Base-by-base conservation (phyloP, 2,797 vertebrate genomes). In the Cichlasoma orientale region DNA sequence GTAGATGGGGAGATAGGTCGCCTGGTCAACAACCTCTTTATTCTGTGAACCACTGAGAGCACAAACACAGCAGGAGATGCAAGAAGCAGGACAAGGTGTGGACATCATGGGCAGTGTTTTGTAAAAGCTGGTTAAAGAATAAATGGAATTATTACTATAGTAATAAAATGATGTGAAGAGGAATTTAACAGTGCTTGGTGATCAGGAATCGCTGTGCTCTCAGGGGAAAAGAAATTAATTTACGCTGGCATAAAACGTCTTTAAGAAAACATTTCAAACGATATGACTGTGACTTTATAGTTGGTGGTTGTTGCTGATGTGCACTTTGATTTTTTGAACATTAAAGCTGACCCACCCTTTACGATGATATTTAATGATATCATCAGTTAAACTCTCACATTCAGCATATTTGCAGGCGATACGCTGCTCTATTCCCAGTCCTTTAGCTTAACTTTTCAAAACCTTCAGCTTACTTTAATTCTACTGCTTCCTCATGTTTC, bases 21-120 rank as follows among this genome's bases (percentile, higher is more conserved):
- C 79, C 84, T 82, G 84, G 88, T 89, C 87, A 84, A 86, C 82
- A 89, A 70, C 68, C 75, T 82, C 58, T 79, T 82, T 79, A 66
- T 88, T 71, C 59, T 63, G 41, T 69, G 63, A 74, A 82, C 57
- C 19, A 5, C 55, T 83, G 47, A 74, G 59, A 59, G 75, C 21
- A 57, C 55, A 77, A 80, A 59, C 59, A 57, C 66, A 71, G 53
- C 2, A 41, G 72, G 36, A 74, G 63, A 72, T 41, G 31, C 6
- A 29, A 29, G 38, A 73, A 74, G 7, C 9, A 56, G 50, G 38
- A 53, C 21, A 44, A 21, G 31, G 12, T 3, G 4, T 25, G 27
- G 68, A 79, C 56, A 72, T 58, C 44, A 16, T 12, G 25, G 6
- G 2, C 23, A 57, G 25, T 0, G 2, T 63, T 72, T 80, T 54